phyloP scores from a whole-genome alignment of 2,113 vertebrate genomes.

The Paralichthys olivaceus region DNA sequence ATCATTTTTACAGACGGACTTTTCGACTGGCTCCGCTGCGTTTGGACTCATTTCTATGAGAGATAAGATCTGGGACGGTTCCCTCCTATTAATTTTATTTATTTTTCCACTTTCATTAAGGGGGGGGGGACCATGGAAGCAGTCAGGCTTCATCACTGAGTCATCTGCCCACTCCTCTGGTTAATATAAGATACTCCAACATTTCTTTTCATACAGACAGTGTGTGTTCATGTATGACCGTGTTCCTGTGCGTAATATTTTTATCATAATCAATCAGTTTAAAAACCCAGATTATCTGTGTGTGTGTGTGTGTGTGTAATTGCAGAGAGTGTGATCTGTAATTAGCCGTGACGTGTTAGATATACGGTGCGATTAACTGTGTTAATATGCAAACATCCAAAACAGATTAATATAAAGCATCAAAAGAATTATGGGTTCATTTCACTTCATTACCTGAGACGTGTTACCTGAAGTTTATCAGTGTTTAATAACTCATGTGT shows the following conservation, averaged over 20 bases:
- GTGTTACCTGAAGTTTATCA: constrained; percentile 32
- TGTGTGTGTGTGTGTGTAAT: constrained; percentile 18
- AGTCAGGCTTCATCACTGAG: constrained; percentile 2
- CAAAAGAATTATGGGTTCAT: constrained; percentile 64
- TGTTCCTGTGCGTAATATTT: constrained; percentile 24
- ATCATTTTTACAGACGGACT: background rate
- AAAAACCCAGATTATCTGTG: constrained; percentile 15
- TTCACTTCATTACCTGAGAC: constrained; percentile 48
- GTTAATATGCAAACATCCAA: constrained; percentile 81
- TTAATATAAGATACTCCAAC: constrained; percentile 3
- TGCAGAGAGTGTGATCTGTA: constrained; percentile 61
- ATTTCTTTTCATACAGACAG: background rate
- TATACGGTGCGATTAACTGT: constrained; percentile 75
- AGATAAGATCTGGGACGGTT: background rate
- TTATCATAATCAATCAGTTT: constrained; percentile 28
- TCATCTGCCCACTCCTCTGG: constrained; percentile 8
- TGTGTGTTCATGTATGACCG: background rate
- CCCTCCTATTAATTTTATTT: background rate
- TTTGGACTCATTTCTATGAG: background rate
- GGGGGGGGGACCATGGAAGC: background rate
- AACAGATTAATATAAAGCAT: constrained; percentile 78
- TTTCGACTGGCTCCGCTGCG: background rate
- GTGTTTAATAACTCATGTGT: constrained; percentile 37
- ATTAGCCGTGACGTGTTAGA: constrained; percentile 80
- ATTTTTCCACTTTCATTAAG: background rate